A percentile compares a stretch with the other conserved stretches of the same genome.
Evolutionary conservation across 2,113 vertebrate species (phyloP).

Genomic region (Tupaia chinensis): DNA sequence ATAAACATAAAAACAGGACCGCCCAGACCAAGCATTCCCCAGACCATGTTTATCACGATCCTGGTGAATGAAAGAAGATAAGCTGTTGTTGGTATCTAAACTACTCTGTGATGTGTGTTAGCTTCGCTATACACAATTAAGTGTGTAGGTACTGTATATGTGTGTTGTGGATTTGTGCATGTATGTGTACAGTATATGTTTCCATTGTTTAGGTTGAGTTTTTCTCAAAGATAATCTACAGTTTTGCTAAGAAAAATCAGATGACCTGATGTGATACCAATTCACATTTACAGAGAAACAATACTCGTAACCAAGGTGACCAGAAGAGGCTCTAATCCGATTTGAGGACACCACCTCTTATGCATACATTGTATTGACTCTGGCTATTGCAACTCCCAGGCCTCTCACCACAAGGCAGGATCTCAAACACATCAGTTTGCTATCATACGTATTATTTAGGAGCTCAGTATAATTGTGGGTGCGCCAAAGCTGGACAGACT

Average conservation of each 20-base stretch:
- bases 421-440: not conserved
- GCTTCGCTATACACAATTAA: not conserved
- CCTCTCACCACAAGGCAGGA: not conserved
- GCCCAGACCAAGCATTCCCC: not conserved
- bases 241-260: not conserved
- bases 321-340: not conserved
- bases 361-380: not conserved
- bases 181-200: not conserved
- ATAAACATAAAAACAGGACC: not conserved
- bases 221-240: slow-evolving; percentile 20
- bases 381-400: not conserved
- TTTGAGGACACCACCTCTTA: not conserved
- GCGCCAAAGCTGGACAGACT: not conserved
- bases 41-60: not conserved
- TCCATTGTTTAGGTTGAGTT: not conserved
- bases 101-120: not conserved
- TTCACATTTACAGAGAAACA: slow-evolving; percentile 47
- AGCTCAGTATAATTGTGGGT: not conserved
- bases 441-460: not conserved
- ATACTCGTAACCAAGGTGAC: not conserved
- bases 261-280: not conserved
- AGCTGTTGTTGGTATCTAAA: not conserved
- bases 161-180: not conserved
- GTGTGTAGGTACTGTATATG: not conserved
- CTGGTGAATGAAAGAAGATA: not conserved